Evolutionary conservation across 1,140 invertebrate genomes (phyloP), one percentile per base, ranked within the genome.

Genomic region (Drosophila ananassae): DNA sequence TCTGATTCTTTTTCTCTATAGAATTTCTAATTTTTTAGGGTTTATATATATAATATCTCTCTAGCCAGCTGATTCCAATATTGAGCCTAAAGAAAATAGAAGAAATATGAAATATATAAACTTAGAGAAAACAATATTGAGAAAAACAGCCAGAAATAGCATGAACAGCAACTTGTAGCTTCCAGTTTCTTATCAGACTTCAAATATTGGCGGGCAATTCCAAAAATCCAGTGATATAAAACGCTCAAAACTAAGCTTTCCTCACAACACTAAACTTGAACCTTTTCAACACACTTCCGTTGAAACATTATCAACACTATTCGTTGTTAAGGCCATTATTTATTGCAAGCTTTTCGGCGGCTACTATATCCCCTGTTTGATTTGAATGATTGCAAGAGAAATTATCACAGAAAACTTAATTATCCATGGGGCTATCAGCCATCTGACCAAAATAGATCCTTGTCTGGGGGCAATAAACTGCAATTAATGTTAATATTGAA

Each of bases 401-500:
- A n/a, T 9, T 12, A n/a, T 44, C 13, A 44, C 21, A 44, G 41
- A 9, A 21, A 44, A 44, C 17, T 21, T 13, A 44, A 44, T 44
- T 17, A 44, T 44, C 41, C 41, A 21, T 12, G 34, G 3, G 10
- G 34, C 10, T 12, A 37, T 37, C 41, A 44, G 41, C 41, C 17
- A 44, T 44, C 13, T 21, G 13, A 44, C 41, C 41, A 13, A 17
- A 44, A 17, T 44, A 44, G 10, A 37, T 37, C 4, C 34, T 44
- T 21, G n/a, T 17, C 41, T 44, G 1, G 41, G 41, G 41, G 17
- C 41, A 44, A 44, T 44, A 44, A 44, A 21, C 41, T 21, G 41
- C 13, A 44, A 44, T 44, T 44, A 44, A 21, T 44, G 41, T 7
- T 44, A 44, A 44, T 44, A 44, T 44, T 44, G 41, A 44, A 13